These are phyloP conservation scores for Botrylloides violaceus DNA, from an alignment of 23 tunicate species.

Conservation along the genomic window DNA sequence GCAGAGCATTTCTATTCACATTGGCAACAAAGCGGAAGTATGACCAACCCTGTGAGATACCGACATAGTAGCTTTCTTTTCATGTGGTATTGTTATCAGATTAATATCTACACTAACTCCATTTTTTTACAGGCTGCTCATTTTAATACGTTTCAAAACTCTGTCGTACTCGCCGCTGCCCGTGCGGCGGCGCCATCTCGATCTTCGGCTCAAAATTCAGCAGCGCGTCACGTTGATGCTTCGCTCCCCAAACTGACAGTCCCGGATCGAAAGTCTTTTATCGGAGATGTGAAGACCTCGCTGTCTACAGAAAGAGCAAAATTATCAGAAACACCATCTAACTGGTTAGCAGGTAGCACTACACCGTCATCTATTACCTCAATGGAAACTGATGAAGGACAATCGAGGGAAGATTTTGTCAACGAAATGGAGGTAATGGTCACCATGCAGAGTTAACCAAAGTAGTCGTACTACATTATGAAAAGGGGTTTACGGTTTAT, in stretches of 20 bases:
- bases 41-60: no score
- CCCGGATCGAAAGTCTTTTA: not conserved
- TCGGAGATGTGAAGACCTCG: not conserved
- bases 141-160: conserved; percentile 15
- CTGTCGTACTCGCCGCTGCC: conserved; percentile 11
- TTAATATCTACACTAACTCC: no score
- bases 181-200: not conserved
- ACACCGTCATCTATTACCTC: not conserved
- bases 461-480: no score
- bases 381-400: conserved; percentile 9
- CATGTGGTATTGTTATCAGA: no score
- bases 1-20: no score
- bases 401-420: conserved; percentile 10
- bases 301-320: not conserved
- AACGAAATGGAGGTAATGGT: conserved; percentile 7
- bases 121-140: conserved; percentile 7
- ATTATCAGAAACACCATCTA: not conserved
- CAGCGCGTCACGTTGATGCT: not conserved
- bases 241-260: not conserved
- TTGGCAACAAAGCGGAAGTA: no score
- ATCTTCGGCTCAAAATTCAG: not conserved
- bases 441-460: no score
- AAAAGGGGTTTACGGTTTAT: no score
- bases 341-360: no score
- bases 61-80: no score